Conservation (phyloP, 2,888 invertebrate genomes). For the Synanthedon formicaeformis region DNA sequence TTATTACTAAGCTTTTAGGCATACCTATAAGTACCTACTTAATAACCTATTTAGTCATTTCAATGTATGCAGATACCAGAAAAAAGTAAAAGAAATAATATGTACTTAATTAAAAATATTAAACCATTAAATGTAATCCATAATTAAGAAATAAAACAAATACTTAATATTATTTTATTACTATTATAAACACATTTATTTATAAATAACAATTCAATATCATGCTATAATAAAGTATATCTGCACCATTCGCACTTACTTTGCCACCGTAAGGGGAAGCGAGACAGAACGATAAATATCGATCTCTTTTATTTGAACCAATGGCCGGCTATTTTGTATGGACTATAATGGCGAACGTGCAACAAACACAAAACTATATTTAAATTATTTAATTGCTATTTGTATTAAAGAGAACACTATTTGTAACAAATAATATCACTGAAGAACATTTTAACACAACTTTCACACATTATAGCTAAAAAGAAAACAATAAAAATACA, state of each 20-base stretch:
- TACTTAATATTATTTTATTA: too few species aligned
- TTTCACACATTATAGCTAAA: slow-evolving; percentile 10
- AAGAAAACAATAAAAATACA: slow-evolving; percentile 18
- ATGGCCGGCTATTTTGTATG: slow-evolving; percentile 22
- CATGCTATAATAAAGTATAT: slow-evolving; percentile 5
- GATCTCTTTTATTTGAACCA: slow-evolving; percentile 30
- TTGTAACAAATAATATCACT: slow-evolving; percentile 4
- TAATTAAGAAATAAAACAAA: too few species aligned
- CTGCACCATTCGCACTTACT: slow-evolving; percentile 30
- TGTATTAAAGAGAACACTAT: slow-evolving; percentile 11
- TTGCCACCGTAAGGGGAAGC: slow-evolving; percentile 30
- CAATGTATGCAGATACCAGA: too few species aligned
- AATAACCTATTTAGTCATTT: too few species aligned
- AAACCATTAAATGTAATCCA: too few species aligned
- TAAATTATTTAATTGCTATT: slow-evolving; percentile 31
- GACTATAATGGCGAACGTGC: slow-evolving; percentile 47
- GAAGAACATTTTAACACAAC: slow-evolving; percentile 15
- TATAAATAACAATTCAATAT: too few species aligned
- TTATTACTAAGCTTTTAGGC: too few species aligned
- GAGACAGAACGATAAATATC: slow-evolving; percentile 39
- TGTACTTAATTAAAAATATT: too few species aligned
- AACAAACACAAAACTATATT: slow-evolving; percentile 33
- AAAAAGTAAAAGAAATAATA: too few species aligned
- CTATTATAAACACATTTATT: not conserved
- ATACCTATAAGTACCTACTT: too few species aligned